Percentiles rank a stretch among this genome's conserved stretches.
These are phyloP conservation scores for Girardinichthys multiradiatus DNA, from an alignment of 2,113 vertebrate genomes.

Conservation along the genomic window DNA sequence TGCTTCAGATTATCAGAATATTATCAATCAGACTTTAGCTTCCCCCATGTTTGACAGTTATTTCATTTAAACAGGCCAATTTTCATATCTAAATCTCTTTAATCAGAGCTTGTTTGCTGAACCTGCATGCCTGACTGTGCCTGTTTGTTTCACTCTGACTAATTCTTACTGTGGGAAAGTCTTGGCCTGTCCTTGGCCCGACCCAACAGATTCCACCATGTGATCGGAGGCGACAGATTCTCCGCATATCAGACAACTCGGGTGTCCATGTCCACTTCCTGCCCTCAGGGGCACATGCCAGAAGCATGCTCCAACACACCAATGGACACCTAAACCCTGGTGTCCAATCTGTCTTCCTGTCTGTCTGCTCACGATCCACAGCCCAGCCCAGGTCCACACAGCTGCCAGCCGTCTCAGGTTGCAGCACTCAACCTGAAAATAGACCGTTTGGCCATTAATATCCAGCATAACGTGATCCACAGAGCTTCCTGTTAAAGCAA, in stretches of 20 bases:
- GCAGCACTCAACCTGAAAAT: constrained; percentile 70
- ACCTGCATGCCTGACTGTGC: constrained; percentile 25
- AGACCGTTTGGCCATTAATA: constrained; percentile 62
- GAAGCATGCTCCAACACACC: constrained; percentile 36
- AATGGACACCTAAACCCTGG: constrained; percentile 57
- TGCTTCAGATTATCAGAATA: neutral
- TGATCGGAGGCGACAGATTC: constrained; percentile 71
- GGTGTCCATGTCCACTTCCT: constrained; percentile 72
- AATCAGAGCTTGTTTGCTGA: constrained; percentile 15
- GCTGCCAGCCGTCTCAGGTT: constrained; percentile 71
- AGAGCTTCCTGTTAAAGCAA: constrained; percentile 67
- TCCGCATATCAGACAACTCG: constrained; percentile 62
- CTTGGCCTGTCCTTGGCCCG: constrained; percentile 67
- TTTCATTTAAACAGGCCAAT: neutral
- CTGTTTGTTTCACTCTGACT: constrained; percentile 46
- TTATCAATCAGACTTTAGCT: neutral
- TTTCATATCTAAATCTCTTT: neutral
- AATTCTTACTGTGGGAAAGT: constrained; percentile 69
- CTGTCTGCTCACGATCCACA: constrained; percentile 27
- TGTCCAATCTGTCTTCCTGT: constrained; percentile 59
- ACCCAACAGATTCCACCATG: constrained; percentile 55
- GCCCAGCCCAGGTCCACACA: constrained; percentile 55
- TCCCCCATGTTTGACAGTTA: neutral
- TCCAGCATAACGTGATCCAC: constrained; percentile 51
- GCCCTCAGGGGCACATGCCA: constrained; percentile 29